Evolutionary conservation across 2,888 invertebrate species (phyloP).

Genomic region (Andrena bucephala): DNA sequence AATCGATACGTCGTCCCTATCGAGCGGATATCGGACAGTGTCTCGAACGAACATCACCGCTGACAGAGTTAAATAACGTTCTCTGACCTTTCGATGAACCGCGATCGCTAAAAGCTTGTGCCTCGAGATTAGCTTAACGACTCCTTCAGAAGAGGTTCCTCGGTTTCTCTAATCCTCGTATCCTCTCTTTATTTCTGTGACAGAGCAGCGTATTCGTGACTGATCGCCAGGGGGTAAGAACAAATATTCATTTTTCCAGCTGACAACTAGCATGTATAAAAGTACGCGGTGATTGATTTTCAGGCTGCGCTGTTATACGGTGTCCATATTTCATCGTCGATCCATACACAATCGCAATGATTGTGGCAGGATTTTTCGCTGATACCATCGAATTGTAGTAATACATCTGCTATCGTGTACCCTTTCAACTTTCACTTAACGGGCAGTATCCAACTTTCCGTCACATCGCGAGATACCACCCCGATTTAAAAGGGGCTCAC

Average conservation of each 20-base stretch:
- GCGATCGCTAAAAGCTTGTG: conserved; percentile 51
- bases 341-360: conserved; percentile 10
- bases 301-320: conserved; percentile 26
- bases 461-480: conserved; percentile 8
- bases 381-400: neutral
- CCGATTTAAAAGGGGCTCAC: conserved; percentile 35
- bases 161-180: conserved; percentile 37
- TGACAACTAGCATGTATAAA: conserved; percentile 31
- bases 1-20: conserved; percentile 4
- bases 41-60: conserved; percentile 37
- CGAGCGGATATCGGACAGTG: conserved; percentile 27
- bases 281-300: conserved; percentile 37
- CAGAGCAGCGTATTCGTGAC: conserved; percentile 30
- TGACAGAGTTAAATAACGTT: conserved; percentile 58
- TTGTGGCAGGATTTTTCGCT: conserved; percentile 20
- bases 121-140: conserved; percentile 50
- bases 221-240: conserved; percentile 46
- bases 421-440: conserved; percentile 12
- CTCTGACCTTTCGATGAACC: conserved; percentile 53
- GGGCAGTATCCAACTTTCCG: too few species aligned
- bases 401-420: neutral
- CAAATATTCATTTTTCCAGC: conserved; percentile 49
- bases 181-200: conserved; percentile 33
- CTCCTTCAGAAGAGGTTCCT: conserved; percentile 44
- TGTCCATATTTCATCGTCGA: conserved; percentile 33